A percentile compares a stretch with the other conserved stretches of the same genome.
These are phyloP conservation scores for Syritta pipiens DNA, from an alignment of 2,888 invertebrate genomes.

Conservation along the genomic window DNA sequence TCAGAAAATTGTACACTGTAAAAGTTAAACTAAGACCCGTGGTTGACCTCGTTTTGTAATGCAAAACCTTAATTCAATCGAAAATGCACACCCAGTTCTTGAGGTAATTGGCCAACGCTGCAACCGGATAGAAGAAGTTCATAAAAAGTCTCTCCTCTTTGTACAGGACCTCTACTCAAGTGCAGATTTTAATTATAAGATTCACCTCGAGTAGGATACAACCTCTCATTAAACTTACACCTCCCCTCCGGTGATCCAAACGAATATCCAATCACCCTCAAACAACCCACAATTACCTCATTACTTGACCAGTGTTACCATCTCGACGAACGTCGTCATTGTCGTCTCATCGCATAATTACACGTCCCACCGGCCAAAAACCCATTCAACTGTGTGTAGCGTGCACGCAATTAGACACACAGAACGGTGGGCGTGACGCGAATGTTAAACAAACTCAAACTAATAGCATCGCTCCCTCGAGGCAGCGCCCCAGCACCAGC, in stretches of 20 bases:
- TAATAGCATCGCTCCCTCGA: conserved; percentile 7
- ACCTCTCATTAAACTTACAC: conserved; percentile 8
- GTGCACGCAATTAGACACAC: conserved; percentile 22
- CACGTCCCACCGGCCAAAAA: conserved; percentile 13
- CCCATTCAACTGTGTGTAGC: neutral
- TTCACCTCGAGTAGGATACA: neutral
- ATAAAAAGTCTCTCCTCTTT: too few relatives aligned
- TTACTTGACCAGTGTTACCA: neutral
- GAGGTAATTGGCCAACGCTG: too few relatives aligned
- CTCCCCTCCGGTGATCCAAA: conserved; percentile 6
- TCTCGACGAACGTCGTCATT: neutral
- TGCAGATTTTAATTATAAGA: too few relatives aligned
- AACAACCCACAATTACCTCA: conserved; percentile 30
- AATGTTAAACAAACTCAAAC: conserved; percentile 15
- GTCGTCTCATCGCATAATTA: conserved; percentile 17
- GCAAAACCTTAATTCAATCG: too few relatives aligned
- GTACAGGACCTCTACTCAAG: too few relatives aligned
- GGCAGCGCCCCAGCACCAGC: neutral
- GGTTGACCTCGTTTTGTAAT: too few relatives aligned
- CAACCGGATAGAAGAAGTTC: too few relatives aligned
- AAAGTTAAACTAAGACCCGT: too few relatives aligned
- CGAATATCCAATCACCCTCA: conserved; percentile 25
- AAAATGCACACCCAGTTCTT: too few relatives aligned
- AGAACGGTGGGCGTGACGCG: conserved; percentile 14
- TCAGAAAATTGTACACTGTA: too few relatives aligned